Base-by-base conservation (phyloP, 2,113 vertebrate species). In the Saguinus imperator region DNA sequence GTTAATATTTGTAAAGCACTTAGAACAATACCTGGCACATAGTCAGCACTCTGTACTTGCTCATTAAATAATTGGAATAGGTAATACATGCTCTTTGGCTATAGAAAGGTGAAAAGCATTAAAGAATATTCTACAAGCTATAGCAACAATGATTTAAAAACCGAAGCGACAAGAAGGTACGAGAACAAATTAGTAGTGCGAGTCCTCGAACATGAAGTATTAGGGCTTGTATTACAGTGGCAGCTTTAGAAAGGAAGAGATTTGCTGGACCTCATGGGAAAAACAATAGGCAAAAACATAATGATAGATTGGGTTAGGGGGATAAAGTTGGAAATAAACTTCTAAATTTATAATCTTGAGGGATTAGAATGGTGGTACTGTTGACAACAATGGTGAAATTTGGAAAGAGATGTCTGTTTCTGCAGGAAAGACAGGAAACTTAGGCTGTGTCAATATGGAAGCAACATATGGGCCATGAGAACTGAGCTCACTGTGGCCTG, bases 291-390 rank as follows among this genome's bases (percentile, higher is more conserved):
- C n/a, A 80, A 92, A 29, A 66, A 35, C 8, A 48, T 79, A 73
- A 50, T 83, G 91, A 97, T 52, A 75, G 81, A 95, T 89, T 89
- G 58, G 48, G 88, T 91, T 81, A 40, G 85, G 58, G 57, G 79
- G 37, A 87, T 20, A 5, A 72, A 77, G 6, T 66, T 96, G n/a
- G 91, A 87, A 96, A 95, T 80, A 93, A 95, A 89, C 29, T 87
- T 81, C 70, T 93, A 57, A 97, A 20, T 5, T 48, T 89, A 57
- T 84, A 50, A 89, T 87, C 93, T 84, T 84, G 75, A 76, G 91
- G 93, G 89, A 96, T 95, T 96, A 87, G 43, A 83, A 88, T 89
- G 70, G 93, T 81, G 95, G 70, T 21, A 45, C 45, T 93, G 86
- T 50, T 93, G 95, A 95, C 79, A 96, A 70, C 4, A n/a, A 61